A percentile compares a stretch with the other conserved stretches of the same genome.
Conservation (phyloP, 1,140 invertebrate genomes). For the Oryctes rhinoceros region DNA sequence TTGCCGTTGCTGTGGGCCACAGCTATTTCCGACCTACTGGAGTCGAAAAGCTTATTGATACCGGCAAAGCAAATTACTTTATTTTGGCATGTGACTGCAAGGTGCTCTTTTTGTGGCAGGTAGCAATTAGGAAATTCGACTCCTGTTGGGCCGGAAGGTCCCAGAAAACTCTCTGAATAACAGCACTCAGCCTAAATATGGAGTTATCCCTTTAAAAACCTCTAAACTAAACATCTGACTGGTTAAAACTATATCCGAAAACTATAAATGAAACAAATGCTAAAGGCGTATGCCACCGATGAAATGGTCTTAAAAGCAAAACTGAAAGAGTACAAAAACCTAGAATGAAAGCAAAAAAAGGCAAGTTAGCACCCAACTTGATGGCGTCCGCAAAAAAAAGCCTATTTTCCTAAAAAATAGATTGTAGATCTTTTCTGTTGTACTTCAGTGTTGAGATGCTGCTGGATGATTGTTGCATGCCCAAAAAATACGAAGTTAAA, state of each 20-base stretch:
- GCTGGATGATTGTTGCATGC: slow-evolving; percentile 51
- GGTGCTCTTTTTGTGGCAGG: slow-evolving; percentile 48
- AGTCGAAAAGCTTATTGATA: slow-evolving; percentile 54
- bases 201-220: background rate
- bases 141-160: slow-evolving; percentile 57
- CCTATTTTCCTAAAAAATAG: slow-evolving; percentile 14
- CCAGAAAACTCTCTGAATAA: slow-evolving; percentile 59
- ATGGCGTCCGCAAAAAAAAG: slow-evolving; percentile 37
- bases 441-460: slow-evolving; percentile 40
- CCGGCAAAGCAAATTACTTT: slow-evolving; percentile 11
- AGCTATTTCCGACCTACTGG: slow-evolving; percentile 60
- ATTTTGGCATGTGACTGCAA: slow-evolving; percentile 32
- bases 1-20: slow-evolving; percentile 73
- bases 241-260: background rate
- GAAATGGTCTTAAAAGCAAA: slow-evolving; percentile 37
- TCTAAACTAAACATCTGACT: slow-evolving; percentile 27
- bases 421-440: slow-evolving; percentile 39
- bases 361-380: slow-evolving; percentile 43
- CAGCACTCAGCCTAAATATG: slow-evolving; percentile 51
- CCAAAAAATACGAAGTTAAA: slow-evolving; percentile 26
- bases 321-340: slow-evolving; percentile 40
- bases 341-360: background rate
- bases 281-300: slow-evolving; percentile 25
- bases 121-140: slow-evolving; percentile 59
- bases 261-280: background rate